Evolutionary conservation across 2,113 vertebrate genomes (phyloP), one percentile per base, ranked within the genome.

Genomic region (Petaurus breviceps): DNA sequence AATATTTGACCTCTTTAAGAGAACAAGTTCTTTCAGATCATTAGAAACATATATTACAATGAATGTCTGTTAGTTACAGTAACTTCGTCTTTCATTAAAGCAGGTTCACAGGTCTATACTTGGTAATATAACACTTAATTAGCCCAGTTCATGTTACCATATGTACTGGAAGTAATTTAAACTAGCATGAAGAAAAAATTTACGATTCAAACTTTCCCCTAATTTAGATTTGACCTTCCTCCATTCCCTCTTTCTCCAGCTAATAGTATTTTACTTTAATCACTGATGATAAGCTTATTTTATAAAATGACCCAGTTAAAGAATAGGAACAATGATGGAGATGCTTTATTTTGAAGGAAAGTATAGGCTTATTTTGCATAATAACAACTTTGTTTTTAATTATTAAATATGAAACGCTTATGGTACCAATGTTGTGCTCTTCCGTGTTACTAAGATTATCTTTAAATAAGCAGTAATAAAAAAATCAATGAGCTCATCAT

Each of bases 271-370:
- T 96, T 95, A 16, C 43, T 95, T 0, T 96, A 50, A 68, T 95
- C 94, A 93, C 24, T 96, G 47, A 28, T 89, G 47, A 23, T 96
- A 46, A 90, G 24, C 54, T 51, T 91, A 92, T 46, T 92, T 95
- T 95, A 93, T 47, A 95, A 93, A 92, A 28, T 90, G 94, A 89
- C 89, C 49, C 50, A 95, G 8, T 43, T 90, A 95, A 94, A 93
- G 5, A 92, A 31, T 12, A 37, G 16, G 92, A 51, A 94, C 43
- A 46, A 46, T 50, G 95, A 8, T 52, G 50, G 12, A 77, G 52
- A 92, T 93, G 91, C 19, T 96, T 95, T 94, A 90, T 96, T 97
- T 97, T 53, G 93, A 94, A 92, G 31, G 12, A 93, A 95, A 94
- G 50, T 49, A 91, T 11, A 68, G n/a, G 37, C 1, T 22, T 51